Conservation (phyloP, 2,888 invertebrate genomes). For the Agriotes lineatus region DNA sequence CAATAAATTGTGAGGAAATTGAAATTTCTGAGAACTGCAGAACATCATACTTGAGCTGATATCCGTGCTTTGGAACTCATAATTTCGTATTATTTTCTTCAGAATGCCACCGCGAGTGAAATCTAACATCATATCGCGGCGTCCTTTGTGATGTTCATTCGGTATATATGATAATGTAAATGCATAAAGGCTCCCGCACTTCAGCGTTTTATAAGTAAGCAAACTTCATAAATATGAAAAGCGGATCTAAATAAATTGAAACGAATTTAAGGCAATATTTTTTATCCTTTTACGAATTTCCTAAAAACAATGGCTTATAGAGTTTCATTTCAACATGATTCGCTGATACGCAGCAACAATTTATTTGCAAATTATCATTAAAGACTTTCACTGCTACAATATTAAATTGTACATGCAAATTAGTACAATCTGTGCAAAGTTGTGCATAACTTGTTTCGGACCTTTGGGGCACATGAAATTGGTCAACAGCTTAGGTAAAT, state of each 20-base stretch:
- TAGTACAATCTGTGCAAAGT: no score
- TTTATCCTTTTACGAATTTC: neutral
- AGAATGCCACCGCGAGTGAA: constrained; percentile 3
- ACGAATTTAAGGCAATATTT: constrained; percentile 5
- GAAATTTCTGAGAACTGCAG: constrained; percentile 42
- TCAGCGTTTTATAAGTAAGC: constrained; percentile 22
- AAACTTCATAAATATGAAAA: constrained; percentile 29
- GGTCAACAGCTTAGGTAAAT: no score
- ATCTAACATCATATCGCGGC: constrained; percentile 17
- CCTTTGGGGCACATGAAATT: no score
- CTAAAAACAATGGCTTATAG: neutral
- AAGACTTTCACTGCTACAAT: no score
- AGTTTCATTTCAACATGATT: neutral
- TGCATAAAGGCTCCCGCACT: constrained; percentile 27
- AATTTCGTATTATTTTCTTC: constrained; percentile 43
- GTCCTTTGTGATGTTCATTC: constrained; percentile 23
- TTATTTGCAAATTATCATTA: no score
- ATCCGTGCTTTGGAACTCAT: constrained; percentile 44
- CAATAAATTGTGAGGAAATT: constrained; percentile 44
- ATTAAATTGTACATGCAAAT: no score
- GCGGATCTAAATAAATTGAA: constrained; percentile 22
- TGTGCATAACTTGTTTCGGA: no score
- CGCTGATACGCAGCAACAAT: no score
- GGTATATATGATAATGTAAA: constrained; percentile 32
- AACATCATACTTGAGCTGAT: constrained; percentile 40